phyloP scores from a whole-genome alignment of 2,797 vertebrate genomes.

The Typhlichthys subterraneus region DNA sequence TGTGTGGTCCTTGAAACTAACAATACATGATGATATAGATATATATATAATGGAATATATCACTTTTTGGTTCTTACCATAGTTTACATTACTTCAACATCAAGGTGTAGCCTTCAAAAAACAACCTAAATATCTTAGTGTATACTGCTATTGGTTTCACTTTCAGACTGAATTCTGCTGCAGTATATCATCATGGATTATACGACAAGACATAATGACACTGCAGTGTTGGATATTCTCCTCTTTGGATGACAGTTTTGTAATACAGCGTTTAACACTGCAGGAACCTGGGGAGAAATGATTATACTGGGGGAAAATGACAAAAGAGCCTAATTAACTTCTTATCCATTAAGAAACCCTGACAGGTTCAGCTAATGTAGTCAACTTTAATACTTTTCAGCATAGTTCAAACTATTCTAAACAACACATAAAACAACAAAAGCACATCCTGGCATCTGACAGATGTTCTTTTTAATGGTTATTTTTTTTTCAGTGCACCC shows the following conservation, averaged over 20 bases:
- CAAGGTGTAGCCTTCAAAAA: neutral
- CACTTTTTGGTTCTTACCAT: neutral
- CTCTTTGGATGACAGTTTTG: conserved; percentile 17
- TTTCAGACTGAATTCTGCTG: conserved; percentile 15
- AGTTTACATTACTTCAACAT: neutral
- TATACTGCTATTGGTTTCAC: conserved; percentile 5
- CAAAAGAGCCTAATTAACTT: conserved; percentile 52
- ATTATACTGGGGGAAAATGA: conserved; percentile 32
- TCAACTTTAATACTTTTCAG: conserved; percentile 53
- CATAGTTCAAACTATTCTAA: conserved; percentile 40
- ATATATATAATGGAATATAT: neutral
- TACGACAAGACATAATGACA: conserved; percentile 2
- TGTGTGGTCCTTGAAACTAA: neutral
- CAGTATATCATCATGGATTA: neutral
- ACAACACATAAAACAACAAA: conserved; percentile 33
- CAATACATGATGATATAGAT: neutral
- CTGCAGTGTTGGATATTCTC: conserved; percentile 20
- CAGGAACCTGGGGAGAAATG: conserved; percentile 5
- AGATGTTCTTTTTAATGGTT: conserved; percentile 50
- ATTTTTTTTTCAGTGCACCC: conserved; percentile 59
- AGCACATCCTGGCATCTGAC: conserved; percentile 39
- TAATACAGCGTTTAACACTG: conserved; percentile 24
- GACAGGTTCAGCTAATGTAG: conserved; percentile 57
- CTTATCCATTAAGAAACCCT: conserved; percentile 41
- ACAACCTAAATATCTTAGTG: neutral